These are phyloP conservation scores for Gonocerus acuteangulatus DNA, from an alignment of 2,888 invertebrate species.

Conservation along the genomic window DNA sequence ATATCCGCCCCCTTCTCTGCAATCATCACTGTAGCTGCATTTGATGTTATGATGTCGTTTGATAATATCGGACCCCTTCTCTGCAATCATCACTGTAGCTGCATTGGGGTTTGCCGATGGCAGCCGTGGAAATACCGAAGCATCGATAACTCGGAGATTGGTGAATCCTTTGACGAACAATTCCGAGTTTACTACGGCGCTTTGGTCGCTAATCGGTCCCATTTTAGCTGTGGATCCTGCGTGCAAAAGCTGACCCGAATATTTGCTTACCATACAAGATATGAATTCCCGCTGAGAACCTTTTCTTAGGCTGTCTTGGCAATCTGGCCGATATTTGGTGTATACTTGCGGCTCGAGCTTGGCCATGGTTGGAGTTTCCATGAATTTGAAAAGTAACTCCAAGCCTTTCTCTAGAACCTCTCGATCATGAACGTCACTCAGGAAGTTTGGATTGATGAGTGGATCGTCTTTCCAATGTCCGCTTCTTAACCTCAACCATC, in stretches of 20 bases:
- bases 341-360: slow-evolving; percentile 55
- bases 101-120: slow-evolving; percentile 35
- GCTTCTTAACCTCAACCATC: slow-evolving; percentile 43
- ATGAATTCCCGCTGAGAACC: slow-evolving; percentile 53
- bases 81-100: slow-evolving; percentile 45
- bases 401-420: slow-evolving; percentile 37
- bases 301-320: slow-evolving; percentile 42
- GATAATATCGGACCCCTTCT: slow-evolving; percentile 48
- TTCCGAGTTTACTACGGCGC: slow-evolving; percentile 34
- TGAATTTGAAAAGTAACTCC: slow-evolving; percentile 39
- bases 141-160: slow-evolving; percentile 33
- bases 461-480: slow-evolving; percentile 48
- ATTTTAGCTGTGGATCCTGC: slow-evolving; percentile 40
- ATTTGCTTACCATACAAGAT: slow-evolving; percentile 69
- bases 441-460: slow-evolving; percentile 47
- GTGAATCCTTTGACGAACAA: slow-evolving; percentile 31
- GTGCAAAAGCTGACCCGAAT: slow-evolving; percentile 69
- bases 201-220: slow-evolving; percentile 33
- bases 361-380: slow-evolving; percentile 42
- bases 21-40: background rate
- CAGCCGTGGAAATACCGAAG: slow-evolving; percentile 33
- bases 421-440: slow-evolving; percentile 42
- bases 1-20: too few relatives aligned
- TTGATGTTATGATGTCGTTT: slow-evolving; percentile 36
- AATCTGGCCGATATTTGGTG: slow-evolving; percentile 53